Percentiles rank a stretch among this genome's conserved stretches.
phyloP scores from a whole-genome alignment of 2,888 invertebrate species.

The Heliconius charithonia region DNA sequence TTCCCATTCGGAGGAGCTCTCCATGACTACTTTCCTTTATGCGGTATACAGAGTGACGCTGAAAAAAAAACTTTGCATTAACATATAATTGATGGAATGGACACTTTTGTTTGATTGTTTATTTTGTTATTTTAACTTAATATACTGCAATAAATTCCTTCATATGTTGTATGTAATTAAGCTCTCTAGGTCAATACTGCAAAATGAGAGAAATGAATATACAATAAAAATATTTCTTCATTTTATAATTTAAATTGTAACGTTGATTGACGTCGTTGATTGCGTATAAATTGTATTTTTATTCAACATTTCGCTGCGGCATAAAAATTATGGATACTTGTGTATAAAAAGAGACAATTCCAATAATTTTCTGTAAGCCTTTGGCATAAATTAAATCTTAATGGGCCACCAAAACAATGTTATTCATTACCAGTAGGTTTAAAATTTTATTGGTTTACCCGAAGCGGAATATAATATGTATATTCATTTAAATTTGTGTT shows the following conservation, averaged over 20 bases:
- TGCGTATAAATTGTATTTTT: conserved; percentile 20
- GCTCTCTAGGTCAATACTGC: background rate
- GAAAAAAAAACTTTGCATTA: background rate
- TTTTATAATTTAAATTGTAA: conserved; percentile 1
- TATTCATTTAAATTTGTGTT: background rate
- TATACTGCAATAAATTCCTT: too few relatives aligned
- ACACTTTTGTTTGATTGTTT: too few relatives aligned
- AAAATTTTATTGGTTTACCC: conserved; percentile 3
- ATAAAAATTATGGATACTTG: conserved; percentile 8
- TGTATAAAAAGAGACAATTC: conserved; percentile 20
- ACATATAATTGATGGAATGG: too few relatives aligned
- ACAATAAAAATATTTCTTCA: background rate
- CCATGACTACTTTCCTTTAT: too few relatives aligned
- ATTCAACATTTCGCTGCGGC: conserved; percentile 3
- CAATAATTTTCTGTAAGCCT: conserved; percentile 25
- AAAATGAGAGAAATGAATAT: background rate
- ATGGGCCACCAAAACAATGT: conserved; percentile 21
- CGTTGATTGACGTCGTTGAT: conserved; percentile 1
- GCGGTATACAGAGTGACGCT: background rate
- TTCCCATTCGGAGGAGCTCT: background rate
- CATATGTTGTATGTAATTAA: too few relatives aligned
- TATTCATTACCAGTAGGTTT: conserved; percentile 6
- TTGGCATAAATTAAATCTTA: conserved; percentile 23
- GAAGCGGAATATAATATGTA: background rate
- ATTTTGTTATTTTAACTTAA: too few relatives aligned